These are phyloP conservation scores for Drosophila oshimai DNA, from an alignment of 1,140 invertebrate species.

Conservation along the genomic window DNA sequence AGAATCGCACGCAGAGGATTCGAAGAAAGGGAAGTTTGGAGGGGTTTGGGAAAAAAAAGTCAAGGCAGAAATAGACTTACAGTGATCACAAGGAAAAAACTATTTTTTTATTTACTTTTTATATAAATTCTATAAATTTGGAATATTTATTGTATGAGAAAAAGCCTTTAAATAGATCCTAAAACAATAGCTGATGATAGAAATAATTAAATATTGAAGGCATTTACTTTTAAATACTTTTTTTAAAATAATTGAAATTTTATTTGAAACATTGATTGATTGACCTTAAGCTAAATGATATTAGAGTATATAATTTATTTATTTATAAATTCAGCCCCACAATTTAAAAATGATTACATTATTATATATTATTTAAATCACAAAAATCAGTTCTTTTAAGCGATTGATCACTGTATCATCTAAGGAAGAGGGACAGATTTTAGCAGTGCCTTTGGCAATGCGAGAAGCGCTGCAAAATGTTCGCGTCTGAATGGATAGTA, in stretches of 20 bases:
- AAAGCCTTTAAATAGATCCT: too few relatives aligned
- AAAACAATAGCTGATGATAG: too few relatives aligned
- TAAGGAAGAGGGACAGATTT: conserved; percentile 17
- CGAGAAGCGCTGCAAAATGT: conserved; percentile 34
- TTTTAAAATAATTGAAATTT: too few relatives aligned
- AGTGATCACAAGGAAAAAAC: not conserved
- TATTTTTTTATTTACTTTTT: not conserved
- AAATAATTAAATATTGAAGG: too few relatives aligned
- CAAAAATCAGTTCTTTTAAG: not conserved
- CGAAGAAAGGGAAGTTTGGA: not conserved
- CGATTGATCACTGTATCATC: not conserved
- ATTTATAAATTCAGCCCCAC: not conserved
- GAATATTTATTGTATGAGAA: too few relatives aligned
- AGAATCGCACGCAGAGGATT: conserved; percentile 65
- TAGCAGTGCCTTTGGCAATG: conserved; percentile 24
- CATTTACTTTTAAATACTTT: too few relatives aligned
- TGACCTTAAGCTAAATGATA: too few relatives aligned
- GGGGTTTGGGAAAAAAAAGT: not conserved
- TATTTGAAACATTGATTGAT: too few relatives aligned
- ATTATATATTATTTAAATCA: not conserved
- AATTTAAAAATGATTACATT: not conserved
- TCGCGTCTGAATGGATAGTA: conserved; percentile 55
- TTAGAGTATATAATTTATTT: not conserved
- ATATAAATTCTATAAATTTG: too few relatives aligned
- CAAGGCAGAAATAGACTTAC: conserved; percentile 12